phyloP scores from a whole-genome alignment of 2,888 invertebrate genomes.

The Dasysyrphus tricinctus region DNA sequence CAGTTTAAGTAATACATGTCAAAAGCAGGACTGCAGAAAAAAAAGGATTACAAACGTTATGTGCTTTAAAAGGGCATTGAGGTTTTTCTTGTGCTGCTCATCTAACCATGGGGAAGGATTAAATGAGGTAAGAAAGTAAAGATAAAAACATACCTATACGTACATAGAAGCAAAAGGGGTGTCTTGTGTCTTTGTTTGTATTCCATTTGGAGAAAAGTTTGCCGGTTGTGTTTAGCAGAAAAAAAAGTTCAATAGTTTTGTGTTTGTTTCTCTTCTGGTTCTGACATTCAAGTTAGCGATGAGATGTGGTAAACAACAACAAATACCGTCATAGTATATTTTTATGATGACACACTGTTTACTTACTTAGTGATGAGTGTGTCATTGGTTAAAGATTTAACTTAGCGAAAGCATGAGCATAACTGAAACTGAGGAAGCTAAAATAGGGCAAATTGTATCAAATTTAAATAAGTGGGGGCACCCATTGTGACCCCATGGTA shows the following conservation, averaged over 20 bases:
- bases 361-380: constrained; percentile 36
- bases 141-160: constrained; percentile 3
- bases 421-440: not conserved
- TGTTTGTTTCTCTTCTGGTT: not conserved
- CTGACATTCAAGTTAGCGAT: not conserved
- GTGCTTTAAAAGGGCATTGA: constrained; percentile 76
- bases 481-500: constrained; percentile 51
- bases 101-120: constrained; percentile 78
- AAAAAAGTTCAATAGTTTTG: constrained; percentile 20
- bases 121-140: constrained; percentile 81
- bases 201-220: not conserved
- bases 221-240: constrained; percentile 16
- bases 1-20: constrained; percentile 18
- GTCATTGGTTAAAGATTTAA: not conserved
- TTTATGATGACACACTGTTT: constrained; percentile 45
- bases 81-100: constrained; percentile 76
- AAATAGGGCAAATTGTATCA: constrained; percentile 37
- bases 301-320: constrained; percentile 1
- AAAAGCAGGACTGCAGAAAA: constrained; percentile 1
- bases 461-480: constrained; percentile 33
- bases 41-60: constrained; percentile 57
- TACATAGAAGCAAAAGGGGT: not conserved
- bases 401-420: not conserved
- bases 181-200: not conserved
- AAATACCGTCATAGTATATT: not conserved